phyloP scores from a whole-genome alignment of 2,888 invertebrate species.

The Epsilonema sp. region DNA sequence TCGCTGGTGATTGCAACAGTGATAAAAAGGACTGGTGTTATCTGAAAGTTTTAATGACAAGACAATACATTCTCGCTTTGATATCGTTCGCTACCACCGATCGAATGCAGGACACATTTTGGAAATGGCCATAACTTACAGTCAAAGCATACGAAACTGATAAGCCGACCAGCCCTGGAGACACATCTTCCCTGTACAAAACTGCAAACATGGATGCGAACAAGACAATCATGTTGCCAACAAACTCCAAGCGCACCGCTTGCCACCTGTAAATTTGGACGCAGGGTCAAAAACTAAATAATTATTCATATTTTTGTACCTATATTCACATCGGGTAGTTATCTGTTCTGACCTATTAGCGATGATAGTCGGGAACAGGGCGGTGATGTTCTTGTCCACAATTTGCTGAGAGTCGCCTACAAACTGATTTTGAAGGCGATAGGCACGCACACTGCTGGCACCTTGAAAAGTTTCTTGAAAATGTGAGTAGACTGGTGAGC shows the following conservation, averaged over 20 bases:
- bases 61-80: too few species aligned
- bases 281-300: too few species aligned
- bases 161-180: constrained; percentile 35
- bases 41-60: constrained; percentile 42
- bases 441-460: not conserved
- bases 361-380: not conserved
- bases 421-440: not conserved
- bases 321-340: too few species aligned
- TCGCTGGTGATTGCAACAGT: constrained; percentile 87
- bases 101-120: too few species aligned
- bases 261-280: not conserved
- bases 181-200: constrained; percentile 26
- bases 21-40: constrained; percentile 87
- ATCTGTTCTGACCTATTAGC: not conserved
- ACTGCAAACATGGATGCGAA: constrained; percentile 40
- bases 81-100: too few species aligned
- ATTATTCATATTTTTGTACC: too few species aligned
- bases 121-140: too few species aligned
- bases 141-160: constrained; percentile 35
- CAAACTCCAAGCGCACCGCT: constrained; percentile 32
- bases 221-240: constrained; percentile 38
- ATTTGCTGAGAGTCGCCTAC: not conserved
- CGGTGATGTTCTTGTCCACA: not conserved
- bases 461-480: constrained; percentile 73
- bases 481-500: constrained; percentile 86